Conservation (phyloP, 2,113 vertebrate genomes). For the Probosciger aterrimus region DNA sequence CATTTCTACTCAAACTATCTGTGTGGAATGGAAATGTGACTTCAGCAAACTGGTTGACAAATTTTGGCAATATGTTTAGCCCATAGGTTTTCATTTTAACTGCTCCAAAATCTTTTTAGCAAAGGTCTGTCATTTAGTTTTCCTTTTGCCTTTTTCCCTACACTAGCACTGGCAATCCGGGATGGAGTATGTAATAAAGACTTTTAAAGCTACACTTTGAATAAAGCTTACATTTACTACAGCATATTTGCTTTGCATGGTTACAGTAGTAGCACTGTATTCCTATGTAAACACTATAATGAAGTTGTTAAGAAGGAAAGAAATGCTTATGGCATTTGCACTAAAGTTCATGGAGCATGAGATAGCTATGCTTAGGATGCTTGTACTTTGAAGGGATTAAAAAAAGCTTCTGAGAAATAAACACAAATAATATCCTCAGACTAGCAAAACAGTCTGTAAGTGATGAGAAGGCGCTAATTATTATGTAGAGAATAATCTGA, state of each 20-base stretch:
- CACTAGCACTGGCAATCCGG: neutral
- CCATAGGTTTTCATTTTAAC: neutral
- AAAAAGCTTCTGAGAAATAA: constrained; percentile 7
- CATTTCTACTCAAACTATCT: neutral
- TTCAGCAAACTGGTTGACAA: neutral
- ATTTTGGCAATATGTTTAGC: neutral
- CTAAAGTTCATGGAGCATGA: constrained; percentile 30
- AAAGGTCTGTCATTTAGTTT: neutral
- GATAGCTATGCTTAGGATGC: neutral
- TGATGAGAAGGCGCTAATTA: neutral
- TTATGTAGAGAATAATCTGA: neutral
- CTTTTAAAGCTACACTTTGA: neutral
- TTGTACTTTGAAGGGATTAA: neutral
- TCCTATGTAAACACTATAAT: constrained; percentile 8
- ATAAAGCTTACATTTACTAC: constrained; percentile 13
- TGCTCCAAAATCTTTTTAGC: neutral
- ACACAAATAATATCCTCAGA: neutral
- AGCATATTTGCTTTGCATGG: constrained; percentile 2
- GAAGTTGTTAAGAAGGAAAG: constrained; percentile 19
- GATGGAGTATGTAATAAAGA: neutral
- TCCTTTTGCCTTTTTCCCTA: neutral
- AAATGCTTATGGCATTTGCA: neutral
- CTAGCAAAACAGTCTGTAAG: neutral
- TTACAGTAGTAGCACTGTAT: neutral
- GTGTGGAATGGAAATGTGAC: neutral